phyloP scores from a whole-genome alignment of 2,113 vertebrate species.

The Lonchura striata region DNA sequence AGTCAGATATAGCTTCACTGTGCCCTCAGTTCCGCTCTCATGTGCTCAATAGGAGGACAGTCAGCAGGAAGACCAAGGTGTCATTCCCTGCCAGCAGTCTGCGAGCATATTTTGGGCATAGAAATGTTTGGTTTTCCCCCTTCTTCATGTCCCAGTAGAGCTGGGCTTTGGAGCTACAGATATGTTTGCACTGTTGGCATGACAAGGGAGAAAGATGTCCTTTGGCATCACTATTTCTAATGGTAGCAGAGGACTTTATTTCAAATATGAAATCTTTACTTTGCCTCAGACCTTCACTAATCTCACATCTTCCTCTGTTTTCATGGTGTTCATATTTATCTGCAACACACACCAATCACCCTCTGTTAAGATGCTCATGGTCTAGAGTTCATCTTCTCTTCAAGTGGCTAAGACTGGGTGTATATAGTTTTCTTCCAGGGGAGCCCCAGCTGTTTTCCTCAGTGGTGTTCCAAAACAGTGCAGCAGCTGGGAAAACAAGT shows the following conservation, averaged over 20 bases:
- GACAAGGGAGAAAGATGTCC: neutral
- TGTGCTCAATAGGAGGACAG: neutral
- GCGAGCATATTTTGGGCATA: accelerated
- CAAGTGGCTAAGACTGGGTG: neutral
- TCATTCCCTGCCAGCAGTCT: neutral
- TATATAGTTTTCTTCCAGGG: neutral
- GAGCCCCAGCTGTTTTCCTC: neutral
- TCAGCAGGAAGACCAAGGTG: neutral
- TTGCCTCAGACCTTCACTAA: neutral
- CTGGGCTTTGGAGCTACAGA: neutral
- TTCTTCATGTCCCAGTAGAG: neutral
- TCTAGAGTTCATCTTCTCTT: neutral
- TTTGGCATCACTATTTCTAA: neutral
- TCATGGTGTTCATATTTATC: neutral
- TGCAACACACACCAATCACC: neutral
- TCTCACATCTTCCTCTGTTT: neutral
- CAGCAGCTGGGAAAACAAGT: neutral
- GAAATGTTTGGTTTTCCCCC: neutral
- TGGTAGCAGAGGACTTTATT: neutral
- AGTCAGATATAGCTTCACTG: neutral
- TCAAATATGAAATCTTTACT: neutral
- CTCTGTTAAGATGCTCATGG: neutral
- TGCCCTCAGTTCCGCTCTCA: neutral
- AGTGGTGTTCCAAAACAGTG: neutral
- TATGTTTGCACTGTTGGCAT: neutral